These are phyloP conservation scores for Piaya cayana DNA, from an alignment of 2,113 vertebrate species.

Conservation along the genomic window DNA sequence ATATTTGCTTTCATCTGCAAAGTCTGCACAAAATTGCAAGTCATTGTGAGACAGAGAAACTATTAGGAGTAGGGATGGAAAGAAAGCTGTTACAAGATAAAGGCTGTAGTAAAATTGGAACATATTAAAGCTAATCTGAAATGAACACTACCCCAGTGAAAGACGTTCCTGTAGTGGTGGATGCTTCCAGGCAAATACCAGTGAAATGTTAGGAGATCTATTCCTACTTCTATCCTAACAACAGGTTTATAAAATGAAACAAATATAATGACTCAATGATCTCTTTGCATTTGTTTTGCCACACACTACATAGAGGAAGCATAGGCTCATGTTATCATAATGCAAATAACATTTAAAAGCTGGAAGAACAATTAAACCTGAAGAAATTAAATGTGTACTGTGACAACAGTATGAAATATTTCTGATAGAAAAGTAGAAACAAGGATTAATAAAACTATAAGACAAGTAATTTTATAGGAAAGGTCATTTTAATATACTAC, in stretches of 20 bases:
- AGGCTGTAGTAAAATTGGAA: not conserved
- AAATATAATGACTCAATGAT: not conserved
- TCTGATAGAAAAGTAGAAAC: not conserved
- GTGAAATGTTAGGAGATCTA: not conserved
- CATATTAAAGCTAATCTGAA: conserved; percentile 5
- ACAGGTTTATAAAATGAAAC: not conserved
- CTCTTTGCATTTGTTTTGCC: not conserved
- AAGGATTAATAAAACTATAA: not conserved
- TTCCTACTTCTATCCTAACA: not conserved
- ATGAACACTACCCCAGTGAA: not conserved
- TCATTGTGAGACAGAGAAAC: not conserved
- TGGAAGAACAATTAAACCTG: not conserved
- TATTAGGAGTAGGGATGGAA: not conserved
- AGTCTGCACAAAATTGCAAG: not conserved
- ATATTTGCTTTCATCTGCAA: conserved; percentile 16
- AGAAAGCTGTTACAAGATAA: not conserved
- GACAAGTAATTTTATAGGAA: not conserved
- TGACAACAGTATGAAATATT: not conserved
- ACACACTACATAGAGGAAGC: not conserved
- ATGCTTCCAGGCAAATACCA: not conserved
- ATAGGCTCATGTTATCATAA: fast-evolving
- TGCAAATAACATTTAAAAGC: not conserved
- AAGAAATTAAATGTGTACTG: not conserved
- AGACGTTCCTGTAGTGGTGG: not conserved
- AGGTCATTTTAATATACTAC: not conserved